Base-by-base conservation (phyloP, 2,888 invertebrate species). In the Patella pellucida region DNA sequence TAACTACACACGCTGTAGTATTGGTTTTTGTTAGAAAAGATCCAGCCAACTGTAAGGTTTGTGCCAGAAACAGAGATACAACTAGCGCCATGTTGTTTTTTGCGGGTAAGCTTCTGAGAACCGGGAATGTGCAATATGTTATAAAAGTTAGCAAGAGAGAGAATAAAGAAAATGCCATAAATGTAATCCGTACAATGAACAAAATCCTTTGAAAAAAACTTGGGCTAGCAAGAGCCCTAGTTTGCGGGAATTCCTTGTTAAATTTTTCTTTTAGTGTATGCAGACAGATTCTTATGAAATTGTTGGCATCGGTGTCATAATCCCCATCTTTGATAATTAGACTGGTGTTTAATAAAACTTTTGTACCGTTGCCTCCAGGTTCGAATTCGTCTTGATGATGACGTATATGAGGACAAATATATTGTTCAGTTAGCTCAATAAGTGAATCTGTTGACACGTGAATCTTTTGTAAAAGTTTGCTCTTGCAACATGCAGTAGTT, bases 31-130 rank as follows among this genome's bases (percentile, higher is more conserved):
- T 72, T 41, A 27, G 11, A 4, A 76, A 19, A 4, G 75, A 79
- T n/a, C 75, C 62, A 68, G 75, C 51, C 23, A 82, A 79, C 15
- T 83, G 68, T 12, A 78, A 16, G 12, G 73, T 69, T 52, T 83
- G 83, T 12, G 79, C 81, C 15, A 76, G 15, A 68, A 84, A 78
- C 11, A 83, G 73, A 56, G 74, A 76, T 31, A 70, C 23, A 15
- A 79, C 73, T 31, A 85, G 72, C 68, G 73, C 72, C 82, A 83
- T 84, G 69, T 79, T 83, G 76, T 79, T 82, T 31, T 79, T 81
- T 2, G 81, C 83, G 0, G 85, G 83, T 16, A 83, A 70, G 4
- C 81, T 78, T 9, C 82, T 75, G 3, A 85, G 73, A n/a, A 69
- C 23, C 5, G 80, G 75, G 74, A 82, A 82, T 1, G 74, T 31